phyloP scores from a whole-genome alignment of 2,797 vertebrate genomes.

The Podarcis siculus region DNA sequence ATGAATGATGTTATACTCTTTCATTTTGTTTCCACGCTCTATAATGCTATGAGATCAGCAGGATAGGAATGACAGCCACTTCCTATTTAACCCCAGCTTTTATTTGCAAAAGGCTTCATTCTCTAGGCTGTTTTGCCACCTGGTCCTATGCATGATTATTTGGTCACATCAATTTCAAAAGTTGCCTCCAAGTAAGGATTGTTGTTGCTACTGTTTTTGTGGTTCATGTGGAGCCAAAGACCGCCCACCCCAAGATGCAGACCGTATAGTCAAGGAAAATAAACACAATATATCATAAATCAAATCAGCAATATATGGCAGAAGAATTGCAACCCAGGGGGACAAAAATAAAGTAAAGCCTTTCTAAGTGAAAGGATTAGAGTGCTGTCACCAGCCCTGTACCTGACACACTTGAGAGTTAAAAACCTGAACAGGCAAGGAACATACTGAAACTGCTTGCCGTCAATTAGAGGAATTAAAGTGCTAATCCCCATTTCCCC shows the following conservation, averaged over 20 bases:
- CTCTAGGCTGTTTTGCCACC: not conserved
- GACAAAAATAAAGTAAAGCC: not conserved
- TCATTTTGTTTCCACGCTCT: not conserved
- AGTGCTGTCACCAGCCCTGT: not conserved
- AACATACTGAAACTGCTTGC: not conserved
- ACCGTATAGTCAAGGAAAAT: not conserved
- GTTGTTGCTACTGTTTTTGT: not conserved
- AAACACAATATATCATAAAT: not conserved
- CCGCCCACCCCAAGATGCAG: too few relatives aligned
- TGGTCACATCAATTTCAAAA: not conserved
- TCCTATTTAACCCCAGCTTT: not conserved
- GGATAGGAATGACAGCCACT: not conserved
- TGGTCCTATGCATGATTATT: not conserved
- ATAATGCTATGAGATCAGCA: not conserved
- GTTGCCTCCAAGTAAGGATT: not conserved
- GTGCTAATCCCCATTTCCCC: not conserved
- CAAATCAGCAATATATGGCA: not conserved
- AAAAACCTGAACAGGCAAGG: not conserved
- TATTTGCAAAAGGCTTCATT: not conserved
- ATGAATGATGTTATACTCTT: not conserved
- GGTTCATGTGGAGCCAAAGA: not conserved
- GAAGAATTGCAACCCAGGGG: not conserved
- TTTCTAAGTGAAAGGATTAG: not conserved
- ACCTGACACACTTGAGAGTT: not conserved
- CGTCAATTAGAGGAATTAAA: not conserved